Base-by-base conservation (phyloP, 2,797 vertebrate genomes). In the Aphelocoma californica region DNA sequence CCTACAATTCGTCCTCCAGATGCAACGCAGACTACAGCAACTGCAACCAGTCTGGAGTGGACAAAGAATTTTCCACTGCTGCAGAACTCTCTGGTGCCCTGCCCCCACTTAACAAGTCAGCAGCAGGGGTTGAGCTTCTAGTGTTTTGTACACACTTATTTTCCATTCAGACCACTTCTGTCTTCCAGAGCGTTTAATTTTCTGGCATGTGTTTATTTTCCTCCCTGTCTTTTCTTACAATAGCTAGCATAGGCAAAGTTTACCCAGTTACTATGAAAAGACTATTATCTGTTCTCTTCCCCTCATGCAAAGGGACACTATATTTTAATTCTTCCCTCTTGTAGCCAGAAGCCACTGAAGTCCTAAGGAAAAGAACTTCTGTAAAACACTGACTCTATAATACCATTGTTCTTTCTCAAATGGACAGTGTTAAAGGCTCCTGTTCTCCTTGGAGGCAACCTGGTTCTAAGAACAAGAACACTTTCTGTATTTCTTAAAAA, bases 1-100 rank as follows among this genome's bases (percentile, higher is more conserved):
- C 64, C 94, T 92, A 77, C 56, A 95, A 73, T 90, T 75, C 88
- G 73, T 38, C 62, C 58, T 93, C 86, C 90, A 91, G 81, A 94
- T 92, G 83, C 53, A 87, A 66, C 13, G 25, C 60, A 90, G 62
- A 75, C 77, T 86, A 16, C 57, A 62, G 77, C 66, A 93, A 77
- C 71, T 57, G 87, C 83, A 81, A 40, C 18, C 28, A 82, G 48
- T 34, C 88, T 93, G 86, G 45, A 88, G 42, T 4, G 34, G 60
- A 92, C 60, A 90, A 84, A 88, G 34, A 80, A 67, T 77, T 90
- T 93, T 82, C 81, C 42, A 45, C 21, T 50, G 32, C 34, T 86
- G 40, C 78, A 77, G 67, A 66, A 28, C 40, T 77, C 44, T 47
- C 74, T 80, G 48, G 42, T 92, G 14, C 61, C 45, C 67, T 77